These are phyloP conservation scores for Aphodius sticticus DNA, from an alignment of 2,888 invertebrate genomes.

Conservation along the genomic window DNA sequence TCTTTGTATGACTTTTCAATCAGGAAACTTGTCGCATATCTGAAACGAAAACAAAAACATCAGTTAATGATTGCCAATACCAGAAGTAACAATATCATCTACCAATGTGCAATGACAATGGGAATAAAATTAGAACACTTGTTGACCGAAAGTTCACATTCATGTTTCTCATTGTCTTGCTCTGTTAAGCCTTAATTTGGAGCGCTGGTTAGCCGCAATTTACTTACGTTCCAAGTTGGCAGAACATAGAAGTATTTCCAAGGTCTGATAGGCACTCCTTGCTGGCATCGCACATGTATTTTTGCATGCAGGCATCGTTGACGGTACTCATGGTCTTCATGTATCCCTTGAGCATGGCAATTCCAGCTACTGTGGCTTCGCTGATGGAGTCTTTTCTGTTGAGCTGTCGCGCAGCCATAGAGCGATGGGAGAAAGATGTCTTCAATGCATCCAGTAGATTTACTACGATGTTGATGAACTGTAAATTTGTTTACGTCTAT, in stretches of 20 bases:
- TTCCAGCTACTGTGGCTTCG: conserved; percentile 87
- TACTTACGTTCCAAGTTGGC: conserved; percentile 92
- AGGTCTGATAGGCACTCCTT: conserved; percentile 84
- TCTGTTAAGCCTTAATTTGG: neutral
- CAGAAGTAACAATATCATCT: too few species aligned
- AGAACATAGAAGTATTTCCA: conserved; percentile 85
- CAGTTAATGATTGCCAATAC: neutral
- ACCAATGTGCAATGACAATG: neutral
- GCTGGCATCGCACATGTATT: conserved; percentile 90
- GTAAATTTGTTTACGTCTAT: conserved; percentile 40
- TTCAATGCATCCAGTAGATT: conserved; percentile 91
- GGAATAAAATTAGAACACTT: neutral
- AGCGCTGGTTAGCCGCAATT: neutral
- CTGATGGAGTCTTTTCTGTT: conserved; percentile 90
- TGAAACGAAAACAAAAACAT: conserved; percentile 55
- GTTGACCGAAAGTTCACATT: neutral
- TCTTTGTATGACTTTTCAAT: conserved; percentile 77
- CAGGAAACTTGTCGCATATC: conserved; percentile 87
- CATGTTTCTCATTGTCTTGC: neutral
- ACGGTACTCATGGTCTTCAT: conserved; percentile 79
- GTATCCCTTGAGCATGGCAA: conserved; percentile 90
- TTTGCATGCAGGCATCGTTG: conserved; percentile 77
- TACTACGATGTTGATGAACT: conserved; percentile 93
- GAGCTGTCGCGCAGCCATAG: conserved; percentile 82
- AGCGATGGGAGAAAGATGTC: conserved; percentile 92